These are phyloP conservation scores for Sceloporus tristichus DNA, from an alignment of 2,113 vertebrate species.

Conservation along the genomic window DNA sequence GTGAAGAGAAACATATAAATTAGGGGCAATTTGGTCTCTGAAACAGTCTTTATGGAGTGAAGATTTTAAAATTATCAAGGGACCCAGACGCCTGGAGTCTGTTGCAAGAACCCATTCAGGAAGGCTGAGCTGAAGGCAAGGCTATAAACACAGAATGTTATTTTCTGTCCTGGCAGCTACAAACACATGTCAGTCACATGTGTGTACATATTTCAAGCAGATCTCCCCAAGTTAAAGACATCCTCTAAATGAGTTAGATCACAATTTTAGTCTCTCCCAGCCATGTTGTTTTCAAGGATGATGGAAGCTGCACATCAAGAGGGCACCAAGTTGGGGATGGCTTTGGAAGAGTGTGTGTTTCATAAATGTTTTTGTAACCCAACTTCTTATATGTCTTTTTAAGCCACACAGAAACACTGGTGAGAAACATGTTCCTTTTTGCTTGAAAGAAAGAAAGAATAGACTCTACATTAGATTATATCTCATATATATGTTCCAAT, in stretches of 20 bases:
- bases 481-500: not conserved
- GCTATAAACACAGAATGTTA: not conserved
- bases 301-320: not conserved
- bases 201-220: not conserved
- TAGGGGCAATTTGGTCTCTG: constrained; percentile 71
- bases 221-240: not conserved
- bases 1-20: constrained; percentile 78
- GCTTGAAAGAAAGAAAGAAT: not conserved
- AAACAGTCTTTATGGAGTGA: constrained; percentile 61
- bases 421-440: not conserved
- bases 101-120: not conserved
- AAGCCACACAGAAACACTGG: not conserved
- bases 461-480: not conserved
- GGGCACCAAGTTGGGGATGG: not conserved
- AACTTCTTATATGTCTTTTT: not conserved
- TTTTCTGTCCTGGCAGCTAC: not conserved
- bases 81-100: constrained; percentile 45
- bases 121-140: not conserved
- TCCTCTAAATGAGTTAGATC: not conserved
- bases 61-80: constrained; percentile 27
- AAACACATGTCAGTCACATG: not conserved
- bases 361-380: not conserved
- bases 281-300: not conserved
- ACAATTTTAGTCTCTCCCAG: not conserved
- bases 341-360: not conserved